Evolutionary conservation across 2,113 vertebrate species (phyloP).

Genomic region (Camarhynchus parvulus): DNA sequence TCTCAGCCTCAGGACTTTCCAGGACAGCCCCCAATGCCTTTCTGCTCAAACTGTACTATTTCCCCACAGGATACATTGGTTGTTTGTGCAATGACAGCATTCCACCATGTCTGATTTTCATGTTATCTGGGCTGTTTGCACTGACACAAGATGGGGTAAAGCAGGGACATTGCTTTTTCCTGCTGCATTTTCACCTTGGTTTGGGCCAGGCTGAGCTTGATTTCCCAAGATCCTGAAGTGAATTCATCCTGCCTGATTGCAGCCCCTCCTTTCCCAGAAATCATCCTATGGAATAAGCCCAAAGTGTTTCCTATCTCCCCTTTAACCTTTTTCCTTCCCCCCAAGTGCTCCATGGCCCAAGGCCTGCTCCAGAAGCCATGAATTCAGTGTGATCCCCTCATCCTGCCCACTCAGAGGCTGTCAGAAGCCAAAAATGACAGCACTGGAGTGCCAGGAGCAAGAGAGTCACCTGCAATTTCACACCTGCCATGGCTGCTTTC

Average conservation of each 20-base stretch:
- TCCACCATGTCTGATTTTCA: not conserved
- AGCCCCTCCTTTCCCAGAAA: constrained; percentile 19
- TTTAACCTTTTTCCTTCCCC: constrained; percentile 9
- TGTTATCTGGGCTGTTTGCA: not conserved
- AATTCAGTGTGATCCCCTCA: not conserved
- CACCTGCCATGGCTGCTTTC: constrained; percentile 40
- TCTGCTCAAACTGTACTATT: not conserved
- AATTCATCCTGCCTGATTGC: not conserved
- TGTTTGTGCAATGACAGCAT: not conserved
- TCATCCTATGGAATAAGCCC: not conserved
- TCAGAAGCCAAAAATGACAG: constrained; percentile 50
- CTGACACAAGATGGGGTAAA: not conserved
- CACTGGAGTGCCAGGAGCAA: constrained; percentile 36
- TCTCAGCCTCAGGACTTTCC: not conserved
- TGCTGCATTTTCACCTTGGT: not conserved
- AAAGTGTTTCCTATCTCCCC: not conserved
- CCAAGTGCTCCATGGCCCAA: not conserved
- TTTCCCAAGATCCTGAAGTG: not conserved
- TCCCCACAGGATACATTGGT: not conserved
- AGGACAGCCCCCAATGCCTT: not conserved
- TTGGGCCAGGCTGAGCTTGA: not conserved
- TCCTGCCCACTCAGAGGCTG: not conserved
- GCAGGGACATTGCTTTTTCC: accelerated
- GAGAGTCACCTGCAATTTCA: constrained; percentile 61
- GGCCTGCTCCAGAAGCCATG: not conserved